Evolutionary conservation across 2,888 invertebrate genomes (phyloP), one percentile per base, ranked within the genome.

Genomic region (Stenurella melanura): DNA sequence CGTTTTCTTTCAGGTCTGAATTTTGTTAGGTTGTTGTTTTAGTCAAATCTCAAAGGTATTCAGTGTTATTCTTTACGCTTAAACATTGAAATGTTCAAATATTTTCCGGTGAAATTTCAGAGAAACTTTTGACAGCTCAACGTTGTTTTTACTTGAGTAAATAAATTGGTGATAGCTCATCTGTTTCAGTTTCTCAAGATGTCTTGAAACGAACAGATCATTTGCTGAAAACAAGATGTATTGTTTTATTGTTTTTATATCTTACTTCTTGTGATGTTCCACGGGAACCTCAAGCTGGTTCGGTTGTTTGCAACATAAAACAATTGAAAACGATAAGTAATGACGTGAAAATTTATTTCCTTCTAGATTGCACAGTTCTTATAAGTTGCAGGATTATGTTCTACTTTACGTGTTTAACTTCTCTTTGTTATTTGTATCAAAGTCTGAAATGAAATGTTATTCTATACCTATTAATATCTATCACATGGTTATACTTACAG

Each of bases 31-130:
- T 56, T 78, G 80, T 77, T 80, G 74, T 80, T 80, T 80, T 74
- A 78, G 77, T 79, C 77, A 78, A 80, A 80, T 77, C 78, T 80
- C 78, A 72, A 79, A 79, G 78, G 78, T 71, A 77, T 78, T 77
- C 75, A 38, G 42, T 79, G 78, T 78, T 78, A 78, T 80, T 80
- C 75, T 80, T 77, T 68, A 58, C 73, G 72, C 75, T 73, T 67
- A 75, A 60, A 57, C 74, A 64, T 70, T 64, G 78, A 75, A 73
- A 73, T 61, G 73, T 77, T 75, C 78, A 77, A 77, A 80, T 78
- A 80, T 79, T 80, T 76, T 76, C 72, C 56, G 54, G 70, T 26
- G 69, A 73, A 80, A 72, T 78, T 77, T 77, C 73, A 26, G 26
- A 66, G 58, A 75, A 78, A 78, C 73, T 76, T 79, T 63, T 76